A percentile compares a stretch with the other conserved stretches of the same genome.
phyloP scores from a whole-genome alignment of 64 coral and sea anemone species.

The Acropora yongei region DNA sequence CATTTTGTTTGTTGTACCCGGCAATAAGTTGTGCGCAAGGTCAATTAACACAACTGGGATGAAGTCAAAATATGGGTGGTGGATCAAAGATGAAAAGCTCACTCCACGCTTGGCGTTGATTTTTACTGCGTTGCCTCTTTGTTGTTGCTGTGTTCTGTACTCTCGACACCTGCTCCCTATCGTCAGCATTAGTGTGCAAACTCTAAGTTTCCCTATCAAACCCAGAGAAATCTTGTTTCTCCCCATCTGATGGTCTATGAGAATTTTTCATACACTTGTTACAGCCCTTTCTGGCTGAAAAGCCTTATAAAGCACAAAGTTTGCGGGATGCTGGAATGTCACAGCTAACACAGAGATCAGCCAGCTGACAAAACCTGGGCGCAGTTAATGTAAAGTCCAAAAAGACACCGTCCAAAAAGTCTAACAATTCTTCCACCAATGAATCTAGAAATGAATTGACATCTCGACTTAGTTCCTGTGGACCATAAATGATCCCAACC shows the following conservation, averaged over 20 bases:
- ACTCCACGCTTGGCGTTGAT: conserved; percentile 4
- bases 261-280: conserved; percentile 56
- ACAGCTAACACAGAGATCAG: conserved; percentile 48
- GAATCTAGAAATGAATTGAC: conserved; percentile 26
- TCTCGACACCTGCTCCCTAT: conserved; percentile 20
- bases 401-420: conserved; percentile 54
- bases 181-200: neutral
- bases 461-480: conserved; percentile 7
- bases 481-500: conserved; percentile 26
- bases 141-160: neutral
- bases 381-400: conserved; percentile 11
- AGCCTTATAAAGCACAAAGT: conserved; percentile 49
- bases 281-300: conserved; percentile 32
- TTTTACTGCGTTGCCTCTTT: neutral
- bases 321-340: conserved; percentile 74
- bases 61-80: conserved; percentile 46
- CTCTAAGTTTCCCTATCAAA: conserved; percentile 25
- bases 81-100: conserved; percentile 8
- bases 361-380: conserved; percentile 41
- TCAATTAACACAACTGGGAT: conserved; percentile 32
- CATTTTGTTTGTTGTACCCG: conserved; percentile 49
- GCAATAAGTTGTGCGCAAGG: conserved; percentile 46
- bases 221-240: conserved; percentile 40
- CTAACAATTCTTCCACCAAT: conserved; percentile 10
- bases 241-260: conserved; percentile 12